These are phyloP conservation scores for Noctua fimbriata DNA, from an alignment of 2,888 invertebrate species.

Conservation along the genomic window DNA sequence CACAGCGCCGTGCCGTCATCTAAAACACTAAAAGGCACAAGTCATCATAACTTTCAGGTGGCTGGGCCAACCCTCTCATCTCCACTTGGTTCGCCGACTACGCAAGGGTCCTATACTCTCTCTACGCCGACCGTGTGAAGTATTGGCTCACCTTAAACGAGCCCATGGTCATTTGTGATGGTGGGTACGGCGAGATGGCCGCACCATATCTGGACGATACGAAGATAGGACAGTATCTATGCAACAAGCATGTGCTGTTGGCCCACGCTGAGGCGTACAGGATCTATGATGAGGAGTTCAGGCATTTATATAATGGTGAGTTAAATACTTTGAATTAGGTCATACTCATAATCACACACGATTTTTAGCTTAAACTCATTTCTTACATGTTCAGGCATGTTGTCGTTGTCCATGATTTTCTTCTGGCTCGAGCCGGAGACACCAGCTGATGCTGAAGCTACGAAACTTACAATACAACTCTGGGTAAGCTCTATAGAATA, in stretches of 20 bases:
- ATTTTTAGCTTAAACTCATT: background rate
- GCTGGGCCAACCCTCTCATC: conserved; percentile 91
- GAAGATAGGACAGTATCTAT: conserved; percentile 24
- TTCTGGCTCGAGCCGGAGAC: conserved; percentile 87
- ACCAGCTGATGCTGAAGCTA: conserved; percentile 77
- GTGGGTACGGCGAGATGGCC: background rate
- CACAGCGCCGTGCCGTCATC: background rate
- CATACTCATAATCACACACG: background rate
- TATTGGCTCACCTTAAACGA: conserved; percentile 94
- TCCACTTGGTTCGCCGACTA: conserved; percentile 90
- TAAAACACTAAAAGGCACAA: background rate
- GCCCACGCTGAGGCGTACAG: conserved; percentile 29
- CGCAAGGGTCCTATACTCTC: conserved; percentile 86
- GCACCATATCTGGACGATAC: conserved; percentile 18
- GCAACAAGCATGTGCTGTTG: conserved; percentile 22
- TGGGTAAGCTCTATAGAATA: conserved; percentile 14
- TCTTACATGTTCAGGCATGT: conserved; percentile 64
- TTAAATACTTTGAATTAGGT: background rate
- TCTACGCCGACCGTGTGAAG: conserved; percentile 90
- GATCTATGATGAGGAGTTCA: conserved; percentile 26
- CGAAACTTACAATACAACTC: conserved; percentile 15
- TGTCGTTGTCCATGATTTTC: conserved; percentile 70
- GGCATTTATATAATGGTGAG: conserved; percentile 34
- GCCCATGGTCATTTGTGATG: conserved; percentile 26
- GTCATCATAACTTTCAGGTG: conserved; percentile 79